Percentiles rank a stretch among this genome's conserved stretches.
Conservation (phyloP, 2,888 invertebrate genomes). For the Megamerina dolium region DNA sequence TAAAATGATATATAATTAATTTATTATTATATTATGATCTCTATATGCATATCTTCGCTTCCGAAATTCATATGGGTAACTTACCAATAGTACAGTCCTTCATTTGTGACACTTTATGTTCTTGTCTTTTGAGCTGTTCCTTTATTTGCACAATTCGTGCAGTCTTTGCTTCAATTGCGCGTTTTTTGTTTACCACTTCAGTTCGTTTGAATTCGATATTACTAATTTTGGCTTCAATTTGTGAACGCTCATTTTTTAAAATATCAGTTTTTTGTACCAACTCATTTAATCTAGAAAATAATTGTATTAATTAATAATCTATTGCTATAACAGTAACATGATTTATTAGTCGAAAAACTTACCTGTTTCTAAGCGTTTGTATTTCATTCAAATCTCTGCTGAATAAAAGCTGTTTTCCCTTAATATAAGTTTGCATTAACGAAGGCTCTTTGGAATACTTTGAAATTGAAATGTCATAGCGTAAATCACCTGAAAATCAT, state of each 20-base stretch:
- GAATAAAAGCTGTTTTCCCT: no score
- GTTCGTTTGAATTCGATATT: slow-evolving; percentile 36
- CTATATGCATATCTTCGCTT: no score
- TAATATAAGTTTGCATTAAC: no score
- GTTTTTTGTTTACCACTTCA: slow-evolving; percentile 33
- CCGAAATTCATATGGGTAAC: no score
- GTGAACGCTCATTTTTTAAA: slow-evolving; percentile 29
- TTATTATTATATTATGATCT: not conserved
- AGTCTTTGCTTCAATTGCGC: slow-evolving; percentile 29
- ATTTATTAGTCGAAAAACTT: no score
- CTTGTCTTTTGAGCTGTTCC: slow-evolving; percentile 25
- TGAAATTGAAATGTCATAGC: slow-evolving; percentile 56
- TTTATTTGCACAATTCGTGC: slow-evolving; percentile 22
- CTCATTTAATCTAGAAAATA: slow-evolving; percentile 22
- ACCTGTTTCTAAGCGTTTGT: slow-evolving; percentile 28
- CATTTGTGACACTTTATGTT: slow-evolving; percentile 21
- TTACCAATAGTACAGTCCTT: slow-evolving; percentile 24
- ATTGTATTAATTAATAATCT: not conserved
- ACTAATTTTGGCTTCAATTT: slow-evolving; percentile 29
- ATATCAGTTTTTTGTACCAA: slow-evolving; percentile 26
- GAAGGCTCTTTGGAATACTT: slow-evolving; percentile 60
- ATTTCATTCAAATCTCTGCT: slow-evolving; percentile 55
- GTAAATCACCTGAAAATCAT: slow-evolving; percentile 52
- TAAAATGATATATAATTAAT: slow-evolving; percentile 1
- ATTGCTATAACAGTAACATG: not conserved